A percentile compares a stretch with the other conserved stretches of the same genome.
phyloP scores from a whole-genome alignment of 2,797 vertebrate species.

The Karalla daura region DNA sequence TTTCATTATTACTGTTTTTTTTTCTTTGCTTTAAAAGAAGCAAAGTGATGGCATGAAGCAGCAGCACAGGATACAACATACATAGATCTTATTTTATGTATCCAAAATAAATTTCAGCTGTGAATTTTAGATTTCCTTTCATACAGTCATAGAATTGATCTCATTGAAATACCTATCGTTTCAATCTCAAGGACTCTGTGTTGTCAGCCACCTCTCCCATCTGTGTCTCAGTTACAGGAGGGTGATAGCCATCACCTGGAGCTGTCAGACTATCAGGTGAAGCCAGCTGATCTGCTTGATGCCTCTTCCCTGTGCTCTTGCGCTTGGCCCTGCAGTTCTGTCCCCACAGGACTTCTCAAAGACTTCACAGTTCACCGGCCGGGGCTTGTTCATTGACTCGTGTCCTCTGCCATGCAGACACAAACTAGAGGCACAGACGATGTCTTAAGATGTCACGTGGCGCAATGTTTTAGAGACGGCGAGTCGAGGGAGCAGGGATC shows the following conservation, averaged over 20 bases:
- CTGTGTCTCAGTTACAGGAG: conserved; percentile 19
- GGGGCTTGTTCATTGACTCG: conserved; percentile 62
- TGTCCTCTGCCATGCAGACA: conserved; percentile 63
- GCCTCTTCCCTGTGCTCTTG: conserved; percentile 28
- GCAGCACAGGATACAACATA: too few species aligned
- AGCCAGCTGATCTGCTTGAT: conserved; percentile 37
- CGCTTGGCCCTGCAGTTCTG: conserved; percentile 13
- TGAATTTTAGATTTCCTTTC: too few species aligned
- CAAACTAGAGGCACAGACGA: conserved; percentile 55
- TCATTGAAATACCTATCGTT: neutral
- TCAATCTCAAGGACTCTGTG: neutral
- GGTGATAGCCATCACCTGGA: conserved; percentile 30
- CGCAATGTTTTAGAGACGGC: conserved; percentile 39
- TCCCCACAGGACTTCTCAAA: conserved; percentile 51
- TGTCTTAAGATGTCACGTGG: conserved; percentile 60
- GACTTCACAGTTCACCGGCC: conserved; percentile 67
- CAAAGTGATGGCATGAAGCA: too few species aligned
- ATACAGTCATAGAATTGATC: neutral
- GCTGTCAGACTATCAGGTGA: conserved; percentile 52
- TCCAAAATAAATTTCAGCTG: too few species aligned
- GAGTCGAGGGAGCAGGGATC: conserved; percentile 43
- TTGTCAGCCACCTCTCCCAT: neutral
- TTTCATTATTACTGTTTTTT: too few species aligned
- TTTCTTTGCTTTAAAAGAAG: too few species aligned
- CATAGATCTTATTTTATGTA: too few species aligned